Percentiles rank a stretch among this genome's conserved stretches.
Conservation (phyloP, 2,113 vertebrate species). For the Neodon shergylaensis region DNA sequence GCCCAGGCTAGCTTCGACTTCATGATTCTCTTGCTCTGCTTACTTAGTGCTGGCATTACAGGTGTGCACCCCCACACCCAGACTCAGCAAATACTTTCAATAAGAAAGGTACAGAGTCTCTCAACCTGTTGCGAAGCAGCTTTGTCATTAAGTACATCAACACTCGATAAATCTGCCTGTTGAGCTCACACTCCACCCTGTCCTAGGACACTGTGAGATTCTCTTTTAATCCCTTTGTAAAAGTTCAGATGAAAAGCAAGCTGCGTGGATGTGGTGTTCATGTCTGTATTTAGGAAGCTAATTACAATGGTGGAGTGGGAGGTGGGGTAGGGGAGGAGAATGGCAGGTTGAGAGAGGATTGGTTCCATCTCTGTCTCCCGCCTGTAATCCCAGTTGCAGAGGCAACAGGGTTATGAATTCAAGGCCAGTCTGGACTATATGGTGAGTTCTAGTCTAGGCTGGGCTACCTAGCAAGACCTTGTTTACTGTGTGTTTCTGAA, state of each 20-base stretch:
- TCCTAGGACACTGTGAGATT: not conserved
- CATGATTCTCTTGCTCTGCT: not conserved
- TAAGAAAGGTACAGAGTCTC: not conserved
- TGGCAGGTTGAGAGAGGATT: fast-evolving
- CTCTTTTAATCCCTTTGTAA: slow-evolving; percentile 5
- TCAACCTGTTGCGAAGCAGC: not conserved
- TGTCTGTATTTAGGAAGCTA: not conserved
- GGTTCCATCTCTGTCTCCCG: not conserved
- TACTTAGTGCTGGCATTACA: not conserved
- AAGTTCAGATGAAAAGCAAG: not conserved
- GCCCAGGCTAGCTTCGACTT: not conserved
- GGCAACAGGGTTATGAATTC: not conserved
- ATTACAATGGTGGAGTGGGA: no score
- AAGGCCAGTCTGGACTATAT: not conserved
- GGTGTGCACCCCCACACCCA: not conserved
- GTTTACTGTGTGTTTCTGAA: not conserved
- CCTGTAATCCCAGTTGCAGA: not conserved
- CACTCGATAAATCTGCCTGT: not conserved
- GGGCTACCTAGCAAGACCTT: not conserved
- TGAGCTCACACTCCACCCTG: not conserved
- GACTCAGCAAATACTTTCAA: not conserved
- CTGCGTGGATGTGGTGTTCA: no score
- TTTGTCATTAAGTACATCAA: not conserved
- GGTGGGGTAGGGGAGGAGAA: no score
- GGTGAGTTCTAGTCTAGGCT: not conserved